These are phyloP conservation scores for Perdita meconis DNA, from an alignment of 2,888 invertebrate genomes.

Conservation along the genomic window DNA sequence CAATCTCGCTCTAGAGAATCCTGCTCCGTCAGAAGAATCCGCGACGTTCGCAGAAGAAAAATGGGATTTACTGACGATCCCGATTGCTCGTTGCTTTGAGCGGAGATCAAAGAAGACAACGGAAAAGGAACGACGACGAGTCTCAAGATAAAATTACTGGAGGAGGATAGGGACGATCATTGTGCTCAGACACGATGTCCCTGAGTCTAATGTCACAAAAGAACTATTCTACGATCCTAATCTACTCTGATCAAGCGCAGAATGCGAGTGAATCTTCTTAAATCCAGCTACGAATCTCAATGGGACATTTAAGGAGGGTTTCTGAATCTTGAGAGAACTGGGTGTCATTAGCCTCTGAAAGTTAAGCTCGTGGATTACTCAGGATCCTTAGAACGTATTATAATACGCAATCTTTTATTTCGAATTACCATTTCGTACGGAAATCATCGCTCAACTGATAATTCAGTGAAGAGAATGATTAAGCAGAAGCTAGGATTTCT, in stretches of 20 bases:
- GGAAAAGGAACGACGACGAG: constrained; percentile 6
- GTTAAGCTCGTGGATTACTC: too few relatives aligned
- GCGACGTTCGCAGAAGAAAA: constrained; percentile 20
- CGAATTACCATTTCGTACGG: too few relatives aligned
- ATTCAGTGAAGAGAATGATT: too few relatives aligned
- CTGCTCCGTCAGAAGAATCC: constrained; percentile 28
- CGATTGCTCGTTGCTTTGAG: constrained; percentile 40
- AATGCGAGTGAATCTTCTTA: too few relatives aligned
- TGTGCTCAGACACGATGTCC: neutral
- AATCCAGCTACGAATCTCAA: too few relatives aligned
- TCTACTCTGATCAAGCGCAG: too few relatives aligned
- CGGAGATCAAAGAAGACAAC: constrained; percentile 17
- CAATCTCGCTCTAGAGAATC: constrained; percentile 1
- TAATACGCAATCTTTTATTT: too few relatives aligned
- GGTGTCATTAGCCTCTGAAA: too few relatives aligned
- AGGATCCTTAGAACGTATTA: too few relatives aligned
- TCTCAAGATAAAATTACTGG: constrained; percentile 8
- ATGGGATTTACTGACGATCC: constrained; percentile 33
- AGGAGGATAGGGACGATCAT: neutral
- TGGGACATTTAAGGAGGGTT: neutral
- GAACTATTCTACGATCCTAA: neutral
- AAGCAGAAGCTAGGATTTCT: too few relatives aligned
- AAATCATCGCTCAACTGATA: too few relatives aligned
- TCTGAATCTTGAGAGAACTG: too few relatives aligned
- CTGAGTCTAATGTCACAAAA: neutral